Percentiles rank a stretch among this genome's conserved stretches.
Conservation (phyloP, 2,797 vertebrate species). For the Phaenicophaeus curvirostris region DNA sequence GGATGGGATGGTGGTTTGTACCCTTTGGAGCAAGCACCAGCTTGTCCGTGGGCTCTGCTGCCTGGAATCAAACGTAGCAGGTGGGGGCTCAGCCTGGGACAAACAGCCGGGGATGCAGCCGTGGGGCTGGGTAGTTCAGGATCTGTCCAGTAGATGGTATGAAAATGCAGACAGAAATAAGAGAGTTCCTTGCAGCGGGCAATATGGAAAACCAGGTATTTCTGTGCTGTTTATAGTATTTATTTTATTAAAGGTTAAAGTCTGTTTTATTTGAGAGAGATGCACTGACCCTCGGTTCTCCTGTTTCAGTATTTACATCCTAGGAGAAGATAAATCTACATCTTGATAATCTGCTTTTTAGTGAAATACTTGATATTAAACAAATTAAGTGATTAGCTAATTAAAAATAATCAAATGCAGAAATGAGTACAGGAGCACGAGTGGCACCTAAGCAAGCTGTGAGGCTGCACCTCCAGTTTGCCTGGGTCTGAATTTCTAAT, state of each 20-base stretch:
- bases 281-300: not conserved
- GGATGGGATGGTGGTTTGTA: not conserved
- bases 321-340: not conserved
- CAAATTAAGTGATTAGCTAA: not conserved
- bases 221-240: not conserved
- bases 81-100: not conserved
- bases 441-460: not conserved
- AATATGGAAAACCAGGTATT: not conserved
- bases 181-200: not conserved
- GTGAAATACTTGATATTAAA: not conserved
- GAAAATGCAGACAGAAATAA: conserved; percentile 5
- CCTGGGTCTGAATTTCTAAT: not conserved
- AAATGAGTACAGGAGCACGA: not conserved
- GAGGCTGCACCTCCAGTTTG: not conserved
- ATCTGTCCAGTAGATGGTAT: conserved; percentile 47
- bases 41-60: not conserved
- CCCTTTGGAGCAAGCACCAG: accelerated
- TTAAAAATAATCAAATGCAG: not conserved
- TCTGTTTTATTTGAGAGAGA: not conserved
- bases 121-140: not conserved
- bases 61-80: not conserved
- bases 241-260: not conserved
- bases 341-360: not conserved
- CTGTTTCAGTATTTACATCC: not conserved
- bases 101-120: not conserved